These are phyloP conservation scores for Nasonia giraulti DNA, from an alignment of 1,140 invertebrate species.

Conservation along the genomic window DNA sequence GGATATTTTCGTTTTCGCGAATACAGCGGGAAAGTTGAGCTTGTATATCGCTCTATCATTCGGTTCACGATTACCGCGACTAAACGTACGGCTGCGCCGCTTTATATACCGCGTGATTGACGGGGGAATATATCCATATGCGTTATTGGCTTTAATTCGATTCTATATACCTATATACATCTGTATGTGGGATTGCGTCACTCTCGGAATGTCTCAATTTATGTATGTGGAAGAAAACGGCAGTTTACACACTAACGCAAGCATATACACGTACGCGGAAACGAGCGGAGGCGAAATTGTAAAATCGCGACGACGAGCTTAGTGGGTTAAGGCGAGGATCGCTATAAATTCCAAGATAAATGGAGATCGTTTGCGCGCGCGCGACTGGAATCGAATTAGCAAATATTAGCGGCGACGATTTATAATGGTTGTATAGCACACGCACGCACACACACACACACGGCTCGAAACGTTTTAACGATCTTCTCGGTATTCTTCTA, in stretches of 20 bases:
- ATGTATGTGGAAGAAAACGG: background rate
- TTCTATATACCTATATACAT: too few species aligned
- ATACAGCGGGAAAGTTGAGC: too few species aligned
- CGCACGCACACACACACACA: too few species aligned
- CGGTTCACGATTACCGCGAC: too few species aligned
- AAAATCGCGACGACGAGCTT: background rate
- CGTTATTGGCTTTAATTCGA: background rate
- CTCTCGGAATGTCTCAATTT: conserved; percentile 9
- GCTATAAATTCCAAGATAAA: conserved; percentile 12
- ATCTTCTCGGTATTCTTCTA: background rate
- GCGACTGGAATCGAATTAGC: conserved; percentile 7
- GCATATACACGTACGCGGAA: background rate
- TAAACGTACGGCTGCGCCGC: background rate
- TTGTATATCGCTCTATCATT: too few species aligned
- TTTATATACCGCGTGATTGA: background rate
- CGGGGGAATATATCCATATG: background rate
- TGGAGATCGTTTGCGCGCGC: background rate
- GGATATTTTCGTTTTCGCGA: too few species aligned
- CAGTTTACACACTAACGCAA: background rate
- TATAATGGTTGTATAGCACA: background rate
- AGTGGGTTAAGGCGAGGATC: conserved; percentile 19
- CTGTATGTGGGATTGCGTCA: background rate
- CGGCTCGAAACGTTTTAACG: background rate
- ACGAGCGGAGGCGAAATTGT: background rate
- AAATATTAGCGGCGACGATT: background rate